These are phyloP conservation scores for Amiota minor DNA, from an alignment of 2,888 invertebrate genomes.

Conservation along the genomic window DNA sequence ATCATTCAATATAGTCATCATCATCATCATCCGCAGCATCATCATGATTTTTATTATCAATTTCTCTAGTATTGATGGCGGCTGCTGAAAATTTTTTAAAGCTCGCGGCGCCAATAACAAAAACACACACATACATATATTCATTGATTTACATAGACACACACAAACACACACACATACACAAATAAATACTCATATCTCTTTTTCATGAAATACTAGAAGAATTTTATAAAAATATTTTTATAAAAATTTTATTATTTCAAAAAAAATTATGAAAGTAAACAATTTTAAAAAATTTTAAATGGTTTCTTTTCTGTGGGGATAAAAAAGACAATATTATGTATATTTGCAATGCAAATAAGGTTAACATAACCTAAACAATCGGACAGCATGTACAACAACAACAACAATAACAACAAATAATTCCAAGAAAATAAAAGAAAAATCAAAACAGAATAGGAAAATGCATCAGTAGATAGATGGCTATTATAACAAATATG, in stretches of 20 bases:
- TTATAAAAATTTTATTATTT: not conserved
- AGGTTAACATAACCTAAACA: not conserved
- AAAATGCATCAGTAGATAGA: not conserved
- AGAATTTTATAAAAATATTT: no score
- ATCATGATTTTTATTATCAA: conserved; percentile 33
- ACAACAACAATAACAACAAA: conserved; percentile 15
- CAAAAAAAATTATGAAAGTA: not conserved
- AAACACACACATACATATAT: not conserved
- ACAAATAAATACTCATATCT: not conserved
- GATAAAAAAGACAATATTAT: no score
- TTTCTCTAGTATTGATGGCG: not conserved
- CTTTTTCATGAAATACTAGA: no score
- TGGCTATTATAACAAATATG: no score
- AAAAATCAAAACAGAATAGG: not conserved
- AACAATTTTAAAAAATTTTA: not conserved
- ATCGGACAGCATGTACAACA: not conserved
- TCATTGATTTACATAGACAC: not conserved
- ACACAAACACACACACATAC: not conserved
- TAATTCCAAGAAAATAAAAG: conserved; percentile 3
- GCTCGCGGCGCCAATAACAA: conserved; percentile 9
- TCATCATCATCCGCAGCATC: not conserved
- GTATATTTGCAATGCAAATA: conserved; percentile 17
- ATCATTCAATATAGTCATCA: no score
- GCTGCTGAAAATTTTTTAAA: not conserved
- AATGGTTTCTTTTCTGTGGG: no score